Conservation (phyloP, 2,113 vertebrate species). For the Telmatochromis sp. region DNA sequence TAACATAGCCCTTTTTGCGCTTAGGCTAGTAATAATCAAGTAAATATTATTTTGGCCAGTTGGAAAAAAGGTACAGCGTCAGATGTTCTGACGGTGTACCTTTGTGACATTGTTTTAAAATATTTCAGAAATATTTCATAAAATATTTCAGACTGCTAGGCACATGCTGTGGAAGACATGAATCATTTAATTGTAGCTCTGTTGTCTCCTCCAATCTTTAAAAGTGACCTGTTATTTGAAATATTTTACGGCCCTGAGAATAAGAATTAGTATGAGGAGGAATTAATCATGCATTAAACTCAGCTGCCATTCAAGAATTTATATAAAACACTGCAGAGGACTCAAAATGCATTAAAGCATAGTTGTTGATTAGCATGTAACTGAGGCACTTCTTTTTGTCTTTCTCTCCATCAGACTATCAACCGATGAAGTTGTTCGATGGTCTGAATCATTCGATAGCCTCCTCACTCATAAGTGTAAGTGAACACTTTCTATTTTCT, state of each 20-base stretch:
- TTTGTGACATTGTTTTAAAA: background rate
- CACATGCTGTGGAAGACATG: background rate
- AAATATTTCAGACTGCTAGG: background rate
- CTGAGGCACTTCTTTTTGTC: background rate
- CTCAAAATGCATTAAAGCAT: background rate
- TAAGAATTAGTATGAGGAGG: background rate
- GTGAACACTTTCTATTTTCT: slow-evolving; percentile 5
- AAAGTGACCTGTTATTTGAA: background rate
- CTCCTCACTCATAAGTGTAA: slow-evolving; percentile 74
- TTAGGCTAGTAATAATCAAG: background rate
- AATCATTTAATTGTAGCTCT: background rate
- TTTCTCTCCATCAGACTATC: slow-evolving; percentile 56
- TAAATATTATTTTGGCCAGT: background rate
- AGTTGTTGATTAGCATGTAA: background rate
- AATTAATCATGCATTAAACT: background rate
- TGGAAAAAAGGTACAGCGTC: background rate
- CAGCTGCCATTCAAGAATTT: background rate
- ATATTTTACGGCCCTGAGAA: background rate
- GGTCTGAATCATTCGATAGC: slow-evolving; percentile 70
- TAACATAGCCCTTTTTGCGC: background rate
- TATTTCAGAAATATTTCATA: background rate
- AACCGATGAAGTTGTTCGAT: slow-evolving; percentile 69
- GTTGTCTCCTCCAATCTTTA: background rate
- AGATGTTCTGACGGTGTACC: too few relatives aligned
- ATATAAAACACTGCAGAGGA: background rate